Percentiles rank a stretch among this genome's conserved stretches.
These are phyloP conservation scores for Meliscaeva auricollis DNA, from an alignment of 2,888 invertebrate genomes.

Conservation along the genomic window DNA sequence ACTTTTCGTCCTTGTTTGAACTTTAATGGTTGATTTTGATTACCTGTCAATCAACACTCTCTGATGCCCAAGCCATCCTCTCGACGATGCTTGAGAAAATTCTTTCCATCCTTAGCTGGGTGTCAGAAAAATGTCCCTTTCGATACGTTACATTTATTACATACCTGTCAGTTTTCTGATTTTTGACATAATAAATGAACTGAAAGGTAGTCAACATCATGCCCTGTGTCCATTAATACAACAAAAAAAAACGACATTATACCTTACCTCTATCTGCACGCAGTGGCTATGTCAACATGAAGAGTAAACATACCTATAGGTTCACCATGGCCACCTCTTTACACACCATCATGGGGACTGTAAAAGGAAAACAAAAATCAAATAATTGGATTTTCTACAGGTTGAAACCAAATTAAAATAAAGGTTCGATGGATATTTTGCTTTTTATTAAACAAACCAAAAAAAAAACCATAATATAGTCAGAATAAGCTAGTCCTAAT, in stretches of 20 bases:
- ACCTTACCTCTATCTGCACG: neutral
- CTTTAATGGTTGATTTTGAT: neutral
- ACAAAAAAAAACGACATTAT: neutral
- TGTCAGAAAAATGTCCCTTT: neutral
- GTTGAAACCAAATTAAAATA: slow-evolving; percentile 23
- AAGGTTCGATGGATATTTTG: neutral
- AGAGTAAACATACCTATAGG: neutral
- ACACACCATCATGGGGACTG: neutral
- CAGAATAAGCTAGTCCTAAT: slow-evolving; percentile 3
- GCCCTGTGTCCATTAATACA: neutral
- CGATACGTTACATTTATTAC: neutral
- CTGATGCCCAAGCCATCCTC: neutral
- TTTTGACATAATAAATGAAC: slow-evolving; percentile 12
- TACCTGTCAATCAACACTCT: neutral
- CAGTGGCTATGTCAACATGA: neutral
- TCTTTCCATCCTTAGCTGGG: neutral
- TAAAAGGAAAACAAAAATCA: neutral
- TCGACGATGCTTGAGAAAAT: neutral
- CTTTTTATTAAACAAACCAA: neutral
- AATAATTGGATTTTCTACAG: slow-evolving; percentile 23
- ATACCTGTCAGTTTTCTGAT: neutral
- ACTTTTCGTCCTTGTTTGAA: neutral
- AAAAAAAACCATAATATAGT: neutral
- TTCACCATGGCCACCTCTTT: neutral
- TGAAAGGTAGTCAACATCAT: neutral